These are phyloP conservation scores for Diglossa cyanea DNA, from an alignment of 2,797 vertebrate genomes.

Conservation along the genomic window DNA sequence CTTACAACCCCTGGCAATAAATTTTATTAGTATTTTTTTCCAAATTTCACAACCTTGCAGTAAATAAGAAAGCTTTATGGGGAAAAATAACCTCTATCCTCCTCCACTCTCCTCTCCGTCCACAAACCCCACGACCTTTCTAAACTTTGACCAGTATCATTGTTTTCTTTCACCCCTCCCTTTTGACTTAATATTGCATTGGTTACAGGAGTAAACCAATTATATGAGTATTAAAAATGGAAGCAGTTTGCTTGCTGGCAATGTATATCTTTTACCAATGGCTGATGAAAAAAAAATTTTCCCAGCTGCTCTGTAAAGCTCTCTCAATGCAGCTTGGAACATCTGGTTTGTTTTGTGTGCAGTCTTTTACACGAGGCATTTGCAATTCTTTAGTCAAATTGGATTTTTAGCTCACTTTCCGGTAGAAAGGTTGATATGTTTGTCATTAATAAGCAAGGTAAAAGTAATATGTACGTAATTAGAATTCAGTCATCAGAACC, in stretches of 20 bases:
- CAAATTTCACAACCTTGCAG: constrained; percentile 61
- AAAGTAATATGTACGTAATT: constrained; percentile 33
- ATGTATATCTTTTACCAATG: constrained; percentile 68
- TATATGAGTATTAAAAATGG: constrained; percentile 70
- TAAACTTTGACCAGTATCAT: constrained; percentile 46
- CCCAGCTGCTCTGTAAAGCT: constrained; percentile 71
- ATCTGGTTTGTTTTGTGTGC: constrained; percentile 78
- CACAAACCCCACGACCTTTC: constrained; percentile 42
- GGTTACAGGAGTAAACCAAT: constrained; percentile 71
- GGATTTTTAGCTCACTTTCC: constrained; percentile 79
- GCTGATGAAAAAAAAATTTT: constrained; percentile 67
- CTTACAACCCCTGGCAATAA: constrained; percentile 62
- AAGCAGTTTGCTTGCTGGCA: constrained; percentile 50
- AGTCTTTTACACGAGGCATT: constrained; percentile 59
- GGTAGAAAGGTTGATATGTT: constrained; percentile 50
- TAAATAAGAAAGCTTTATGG: constrained; percentile 66
- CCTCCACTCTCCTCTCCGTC: constrained; percentile 31
- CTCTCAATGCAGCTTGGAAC: constrained; percentile 70
- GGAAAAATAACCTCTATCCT: constrained; percentile 51
- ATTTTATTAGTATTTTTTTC: constrained; percentile 65
- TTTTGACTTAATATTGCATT: constrained; percentile 54
- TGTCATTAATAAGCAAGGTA: constrained; percentile 57
- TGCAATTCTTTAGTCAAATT: constrained; percentile 78
- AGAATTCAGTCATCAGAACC: constrained; percentile 24
- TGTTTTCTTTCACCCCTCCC: neutral